Evolutionary conservation across 2,113 vertebrate genomes (phyloP), one percentile per base, ranked within the genome.

Genomic region (Paraplagusia blochii): DNA sequence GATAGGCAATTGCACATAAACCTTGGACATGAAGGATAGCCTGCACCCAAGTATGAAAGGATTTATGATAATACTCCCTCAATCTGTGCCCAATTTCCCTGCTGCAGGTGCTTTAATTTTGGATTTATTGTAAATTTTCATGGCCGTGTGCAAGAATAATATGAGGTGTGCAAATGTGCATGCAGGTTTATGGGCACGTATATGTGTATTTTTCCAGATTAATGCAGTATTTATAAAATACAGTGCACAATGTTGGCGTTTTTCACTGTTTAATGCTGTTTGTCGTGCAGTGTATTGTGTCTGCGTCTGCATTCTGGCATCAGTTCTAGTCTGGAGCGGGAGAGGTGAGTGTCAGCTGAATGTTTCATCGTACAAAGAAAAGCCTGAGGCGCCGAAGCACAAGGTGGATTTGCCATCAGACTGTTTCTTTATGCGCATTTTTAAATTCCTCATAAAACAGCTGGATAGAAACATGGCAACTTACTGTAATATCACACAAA

Each of bases 301-400:
- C 13, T 29, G 12, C 3, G 17, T 38, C 36, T 29, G 22, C 8
- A 19, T 19, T 19, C 7, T 40, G 9, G 13, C 38, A 11, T 19
- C 18, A 11, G 14, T 42, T 29, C 36, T 11, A 38, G 52, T 42
- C 36, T 54, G 12, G 18, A 5, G 18, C 38, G 17, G n/a, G 50
- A 7, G 9, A 18, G 38, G 39, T 54, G 18, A n/a, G 38, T 22
- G 38, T 22, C 17, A 22, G 51, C 51, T 19, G 51, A 53, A 53
- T 53, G 51, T 53, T 52, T 39, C 8, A 52, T 18, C 17, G n/a
- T 19, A 40, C 17, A 22, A 8, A 19, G 52, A 8, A 22, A 40
- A n/a, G 10, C 50, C 16, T 18, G 5, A 53, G 52, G 36, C 52
- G n/a, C 38, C 4, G 12, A 17, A 54, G 22, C 52, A 54, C 52